These are phyloP conservation scores for Sminthurides aquaticus DNA, from an alignment of 2,888 invertebrate genomes.

Conservation along the genomic window DNA sequence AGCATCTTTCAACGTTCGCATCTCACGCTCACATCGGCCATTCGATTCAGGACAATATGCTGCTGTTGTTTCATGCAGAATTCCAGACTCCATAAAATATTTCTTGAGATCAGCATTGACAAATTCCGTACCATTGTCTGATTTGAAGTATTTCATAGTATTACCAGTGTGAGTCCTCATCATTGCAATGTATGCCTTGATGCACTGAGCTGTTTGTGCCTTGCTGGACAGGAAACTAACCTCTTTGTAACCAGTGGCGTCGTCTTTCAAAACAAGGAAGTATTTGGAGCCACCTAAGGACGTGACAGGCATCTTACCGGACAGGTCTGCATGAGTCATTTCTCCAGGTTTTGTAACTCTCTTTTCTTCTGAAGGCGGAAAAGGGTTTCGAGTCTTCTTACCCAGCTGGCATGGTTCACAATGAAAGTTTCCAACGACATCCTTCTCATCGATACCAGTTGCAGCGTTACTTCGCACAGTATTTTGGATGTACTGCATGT, in stretches of 20 bases:
- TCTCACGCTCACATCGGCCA: slow-evolving; percentile 43
- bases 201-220: slow-evolving; percentile 6
- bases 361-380: neutral
- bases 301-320: slow-evolving; percentile 15
- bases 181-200: slow-evolving; percentile 8
- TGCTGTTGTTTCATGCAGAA: neutral
- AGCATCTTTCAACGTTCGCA: slow-evolving; percentile 44
- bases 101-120: neutral
- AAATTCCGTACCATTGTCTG: slow-evolving; percentile 16
- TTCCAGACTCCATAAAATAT: neutral
- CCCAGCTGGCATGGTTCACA: slow-evolving; percentile 12
- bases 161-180: slow-evolving; percentile 8
- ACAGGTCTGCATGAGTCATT: slow-evolving; percentile 13
- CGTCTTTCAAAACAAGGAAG: slow-evolving; percentile 16
- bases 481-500: slow-evolving; percentile 20
- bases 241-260: slow-evolving; percentile 19
- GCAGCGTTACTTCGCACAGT: slow-evolving; percentile 17
- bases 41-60: neutral
- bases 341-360: neutral
- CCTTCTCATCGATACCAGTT: slow-evolving; percentile 10
- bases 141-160: neutral
- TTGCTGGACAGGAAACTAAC: slow-evolving; percentile 23
- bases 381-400: slow-evolving; percentile 14
- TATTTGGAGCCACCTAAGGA: slow-evolving; percentile 15
- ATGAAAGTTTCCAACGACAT: neutral